Conservation (phyloP, 2,888 invertebrate genomes). For the Buathra laborator region DNA sequence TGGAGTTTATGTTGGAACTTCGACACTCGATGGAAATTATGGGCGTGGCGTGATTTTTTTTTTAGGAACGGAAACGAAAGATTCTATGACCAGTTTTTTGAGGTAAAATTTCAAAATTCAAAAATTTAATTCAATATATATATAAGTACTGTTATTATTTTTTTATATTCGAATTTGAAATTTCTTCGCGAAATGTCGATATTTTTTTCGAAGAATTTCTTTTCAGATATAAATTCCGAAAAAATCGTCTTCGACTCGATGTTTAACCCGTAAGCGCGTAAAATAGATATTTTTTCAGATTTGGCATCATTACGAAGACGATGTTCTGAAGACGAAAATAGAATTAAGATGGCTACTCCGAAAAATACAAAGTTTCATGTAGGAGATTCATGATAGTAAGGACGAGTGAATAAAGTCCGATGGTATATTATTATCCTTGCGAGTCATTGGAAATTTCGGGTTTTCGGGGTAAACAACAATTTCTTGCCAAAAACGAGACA, state of each 20-base stretch:
- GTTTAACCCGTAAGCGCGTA: too few species aligned
- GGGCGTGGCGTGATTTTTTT: not conserved
- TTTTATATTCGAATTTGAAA: too few species aligned
- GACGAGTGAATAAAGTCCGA: not conserved
- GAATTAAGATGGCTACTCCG: not conserved
- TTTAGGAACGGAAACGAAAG: not conserved
- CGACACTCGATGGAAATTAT: not conserved
- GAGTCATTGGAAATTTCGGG: not conserved
- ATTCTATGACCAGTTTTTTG: not conserved
- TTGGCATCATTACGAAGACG: too few species aligned
- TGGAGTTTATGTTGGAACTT: not conserved
- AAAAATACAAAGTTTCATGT: not conserved
- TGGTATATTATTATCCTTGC: not conserved
- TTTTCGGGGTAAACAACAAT: slow-evolving; percentile 18
- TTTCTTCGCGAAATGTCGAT: too few species aligned
- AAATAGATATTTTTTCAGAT: too few species aligned
- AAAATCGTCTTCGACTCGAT: too few species aligned
- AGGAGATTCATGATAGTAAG: not conserved
- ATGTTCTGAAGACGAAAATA: too few species aligned
- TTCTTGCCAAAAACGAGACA: not conserved
- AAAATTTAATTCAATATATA: too few species aligned
- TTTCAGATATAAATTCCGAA: too few species aligned
- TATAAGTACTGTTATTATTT: too few species aligned
- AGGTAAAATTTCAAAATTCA: not conserved
- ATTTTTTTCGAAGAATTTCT: too few species aligned